These are phyloP conservation scores for Hippocampus abdominalis DNA, from an alignment of 2,113 vertebrate genomes.

Conservation along the genomic window DNA sequence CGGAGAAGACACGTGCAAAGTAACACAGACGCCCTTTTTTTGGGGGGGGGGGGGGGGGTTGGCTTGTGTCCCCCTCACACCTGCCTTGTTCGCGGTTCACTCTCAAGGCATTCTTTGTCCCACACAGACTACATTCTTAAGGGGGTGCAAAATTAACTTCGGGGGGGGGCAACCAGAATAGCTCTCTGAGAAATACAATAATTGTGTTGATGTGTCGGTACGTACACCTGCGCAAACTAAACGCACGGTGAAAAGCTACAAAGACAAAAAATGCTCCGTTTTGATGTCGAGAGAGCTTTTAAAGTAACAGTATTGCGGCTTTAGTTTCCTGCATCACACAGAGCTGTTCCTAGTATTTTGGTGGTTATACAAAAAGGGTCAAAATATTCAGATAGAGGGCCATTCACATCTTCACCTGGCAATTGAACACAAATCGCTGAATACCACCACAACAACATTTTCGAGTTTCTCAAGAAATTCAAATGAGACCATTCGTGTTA, in stretches of 20 bases:
- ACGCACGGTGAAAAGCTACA: not conserved
- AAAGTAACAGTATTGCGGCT: not conserved
- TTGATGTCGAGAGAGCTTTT: not conserved
- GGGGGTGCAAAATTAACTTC: not conserved
- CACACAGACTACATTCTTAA: constrained; percentile 49
- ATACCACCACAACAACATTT: too few relatives aligned
- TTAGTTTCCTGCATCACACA: too few relatives aligned
- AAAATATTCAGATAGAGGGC: too few relatives aligned
- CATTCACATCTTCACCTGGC: too few relatives aligned
- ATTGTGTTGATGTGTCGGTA: not conserved
- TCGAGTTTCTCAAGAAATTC: too few relatives aligned
- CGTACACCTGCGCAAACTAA: not conserved
- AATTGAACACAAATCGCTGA: too few relatives aligned
- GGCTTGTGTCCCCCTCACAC: constrained; percentile 59
- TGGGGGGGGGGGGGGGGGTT: too few relatives aligned
- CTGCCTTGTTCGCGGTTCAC: constrained; percentile 43
- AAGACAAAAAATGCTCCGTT: not conserved
- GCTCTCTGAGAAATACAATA: not conserved
- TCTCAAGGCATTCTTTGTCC: constrained; percentile 63
- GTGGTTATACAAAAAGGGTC: too few relatives aligned
- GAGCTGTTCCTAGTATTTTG: too few relatives aligned
- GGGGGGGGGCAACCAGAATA: not conserved
- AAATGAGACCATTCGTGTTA: too few relatives aligned
- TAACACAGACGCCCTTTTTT: not conserved
- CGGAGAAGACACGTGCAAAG: not conserved